Evolutionary conservation across 1,140 invertebrate genomes (phyloP).

Genomic region (Drosophila repleta): DNA sequence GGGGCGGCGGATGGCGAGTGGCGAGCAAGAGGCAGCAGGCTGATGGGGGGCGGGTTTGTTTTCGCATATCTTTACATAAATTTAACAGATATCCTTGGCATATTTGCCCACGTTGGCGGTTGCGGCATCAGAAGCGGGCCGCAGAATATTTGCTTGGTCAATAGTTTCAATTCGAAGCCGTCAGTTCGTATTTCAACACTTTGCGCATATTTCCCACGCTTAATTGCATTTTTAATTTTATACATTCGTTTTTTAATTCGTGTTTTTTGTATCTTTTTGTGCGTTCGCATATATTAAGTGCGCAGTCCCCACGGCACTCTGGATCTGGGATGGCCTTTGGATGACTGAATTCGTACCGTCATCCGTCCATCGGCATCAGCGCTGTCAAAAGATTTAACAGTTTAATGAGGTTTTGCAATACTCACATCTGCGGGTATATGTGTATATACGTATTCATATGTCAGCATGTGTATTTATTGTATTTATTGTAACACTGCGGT

Average conservation of each 20-base stretch:
- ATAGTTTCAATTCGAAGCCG: constrained; percentile 47
- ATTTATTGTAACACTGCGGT: constrained; percentile 66
- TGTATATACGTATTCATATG: constrained; percentile 40
- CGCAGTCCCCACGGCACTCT: background rate
- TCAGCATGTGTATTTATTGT: constrained; percentile 75
- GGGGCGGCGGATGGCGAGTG: constrained; percentile 5
- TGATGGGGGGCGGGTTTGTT: constrained; percentile 10
- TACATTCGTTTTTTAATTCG: constrained; percentile 15
- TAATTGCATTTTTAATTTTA: constrained; percentile 65
- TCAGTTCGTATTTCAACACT: constrained; percentile 36
- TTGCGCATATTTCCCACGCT: constrained; percentile 51
- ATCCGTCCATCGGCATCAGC: constrained; percentile 34
- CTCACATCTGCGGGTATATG: constrained; percentile 54
- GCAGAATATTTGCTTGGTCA: constrained; percentile 70
- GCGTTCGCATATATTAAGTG: constrained; percentile 29
- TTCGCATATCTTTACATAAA: constrained; percentile 77
- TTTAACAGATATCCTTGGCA: constrained; percentile 70
- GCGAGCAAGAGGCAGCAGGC: background rate
- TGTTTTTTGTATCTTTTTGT: constrained; percentile 6
- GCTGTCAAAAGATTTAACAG: constrained; percentile 78
- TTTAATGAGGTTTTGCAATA: constrained; percentile 77
- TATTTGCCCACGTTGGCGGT: constrained; percentile 34
- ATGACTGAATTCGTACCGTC: constrained; percentile 23
- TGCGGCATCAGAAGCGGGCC: constrained; percentile 5
- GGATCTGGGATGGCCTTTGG: background rate